Base-by-base conservation (phyloP, 2,888 invertebrate species). In the Macrophya annulata region DNA sequence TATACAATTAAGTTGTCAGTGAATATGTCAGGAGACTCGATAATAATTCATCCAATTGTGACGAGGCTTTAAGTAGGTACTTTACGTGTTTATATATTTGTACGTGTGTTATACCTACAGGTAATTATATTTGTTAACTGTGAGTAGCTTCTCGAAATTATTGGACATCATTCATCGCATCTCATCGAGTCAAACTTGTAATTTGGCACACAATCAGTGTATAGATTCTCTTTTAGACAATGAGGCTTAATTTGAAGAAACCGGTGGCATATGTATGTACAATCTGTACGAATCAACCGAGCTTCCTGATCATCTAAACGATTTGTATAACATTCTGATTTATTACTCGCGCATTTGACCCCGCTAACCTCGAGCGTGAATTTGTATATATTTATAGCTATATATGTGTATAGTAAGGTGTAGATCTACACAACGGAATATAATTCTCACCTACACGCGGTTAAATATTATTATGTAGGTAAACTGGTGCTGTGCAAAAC, bases 151-250 rank as follows among this genome's bases (percentile, higher is more conserved):
- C 37, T 12, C 1, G 37, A 37, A n/a, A 43, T 55, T 55, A 37
- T 77, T 55, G 51, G 9, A 25, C 89, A 91, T 91, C 88, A 91
- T 89, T 91, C 91, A 91, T 87, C 89, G 91, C 8, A 10, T 21
- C 37, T 4, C 1, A 10, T 68, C 68, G 68, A 17, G 55, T 55
- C 55, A 55, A 55, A 6, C n/a, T 55, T n/a, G n/a, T n/a, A n/a
- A n/a, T n/a, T 10, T 15, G 31, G 31, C 31, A 68, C 0, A 90
- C 91, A 91, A 91, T 91, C 91, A 91, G 90, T 86, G 90, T 86
- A 88, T 89, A 86, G 87, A 89, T 91, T 91, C 91, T 89, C 86
- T 87, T 85, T 90, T 90, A 91, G 90, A 91, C 91, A 91, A 91
- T 91, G 89, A 89, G 89, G 90, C 89, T 65, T 79, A 85, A 85